Base-by-base conservation (phyloP, 2,888 invertebrate genomes). In the Hartigia nigra region DNA sequence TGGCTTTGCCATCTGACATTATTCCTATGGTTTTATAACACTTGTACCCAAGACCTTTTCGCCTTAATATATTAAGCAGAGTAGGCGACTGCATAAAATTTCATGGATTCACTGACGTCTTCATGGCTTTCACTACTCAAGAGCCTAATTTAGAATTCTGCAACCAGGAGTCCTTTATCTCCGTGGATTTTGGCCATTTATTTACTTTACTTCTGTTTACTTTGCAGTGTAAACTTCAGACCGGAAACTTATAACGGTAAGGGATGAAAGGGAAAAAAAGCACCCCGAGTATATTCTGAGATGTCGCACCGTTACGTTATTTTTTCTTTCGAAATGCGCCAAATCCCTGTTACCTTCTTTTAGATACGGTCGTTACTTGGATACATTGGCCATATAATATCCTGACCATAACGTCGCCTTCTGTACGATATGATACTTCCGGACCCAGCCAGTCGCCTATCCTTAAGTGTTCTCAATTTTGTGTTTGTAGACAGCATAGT, bases 341-440 rank as follows among this genome's bases (percentile, higher is more conserved):
- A 31, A 72, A 72, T 72, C 72, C 14, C 11, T 72, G 31, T 12
- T 32, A 72, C 12, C 32, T 23, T 34, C 12, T 12, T 12, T 23
- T 12, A 72, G 31, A 31, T 34, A 31, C 14, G 72, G 31, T 72
- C 72, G 32, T 72, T 72, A 31, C 12, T 72, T 31, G 14, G 31
- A 72, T 12, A 34, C 72, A 72, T 72, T 34, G 72, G 31, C 34
- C 23, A 72, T 72, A 72, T 72, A 34, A 72, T 32, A 72, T 72
- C 31, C 34, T 12, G 72, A 14, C 4, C 34, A 31, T 34, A 31
- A 32, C 72, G 31, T 12, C 12, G 31, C 31, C 34, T 34, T 5
- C 31, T 34, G 12, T 23, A 4, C 12, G 31, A 72, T 72, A 72
- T 72, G 14, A 31, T 72, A 72, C 32, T 31, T 32, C 72, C 9